Evolutionary conservation across 2,888 invertebrate species (phyloP).

Genomic region (Epistrophe grossulariae): DNA sequence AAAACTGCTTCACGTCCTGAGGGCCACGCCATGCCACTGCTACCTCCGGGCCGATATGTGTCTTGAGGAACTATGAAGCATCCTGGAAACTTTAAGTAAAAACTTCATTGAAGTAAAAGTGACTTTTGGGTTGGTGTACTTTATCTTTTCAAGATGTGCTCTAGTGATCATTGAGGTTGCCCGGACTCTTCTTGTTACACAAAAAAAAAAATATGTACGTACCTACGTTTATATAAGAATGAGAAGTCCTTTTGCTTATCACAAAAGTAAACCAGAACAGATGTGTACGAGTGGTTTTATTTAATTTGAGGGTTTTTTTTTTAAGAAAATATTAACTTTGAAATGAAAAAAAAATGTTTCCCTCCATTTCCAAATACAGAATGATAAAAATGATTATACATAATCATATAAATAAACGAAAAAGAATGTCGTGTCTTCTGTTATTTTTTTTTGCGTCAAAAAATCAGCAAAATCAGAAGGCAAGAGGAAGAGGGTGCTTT

Average conservation of each 20-base stretch:
- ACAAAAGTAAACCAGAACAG: slow-evolving; percentile 68
- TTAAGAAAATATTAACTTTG: slow-evolving; percentile 67
- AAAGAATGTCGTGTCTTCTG: neutral
- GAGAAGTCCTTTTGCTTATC: slow-evolving; percentile 52
- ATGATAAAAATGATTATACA: slow-evolving; percentile 46
- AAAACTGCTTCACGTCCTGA: neutral
- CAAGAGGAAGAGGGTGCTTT: neutral
- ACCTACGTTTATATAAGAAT: neutral
- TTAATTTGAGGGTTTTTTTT: slow-evolving; percentile 63
- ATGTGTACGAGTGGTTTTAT: slow-evolving; percentile 65
- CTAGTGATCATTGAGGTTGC: slow-evolving; percentile 46
- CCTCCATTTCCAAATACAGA: slow-evolving; percentile 6
- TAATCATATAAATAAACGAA: slow-evolving; percentile 35
- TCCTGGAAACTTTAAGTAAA: slow-evolving; percentile 24
- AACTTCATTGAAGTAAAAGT: slow-evolving; percentile 46
- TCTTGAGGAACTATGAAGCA: slow-evolving; percentile 35
- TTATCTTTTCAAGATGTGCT: slow-evolving; percentile 31
- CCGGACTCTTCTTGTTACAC: neutral
- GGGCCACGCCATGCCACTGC: neutral
- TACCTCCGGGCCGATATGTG: too few relatives aligned
- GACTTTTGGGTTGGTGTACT: slow-evolving; percentile 26
- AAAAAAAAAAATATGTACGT: neutral
- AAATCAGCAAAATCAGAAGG: slow-evolving; percentile 37
- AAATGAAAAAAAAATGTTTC: slow-evolving; percentile 41
- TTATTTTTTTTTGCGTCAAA: slow-evolving; percentile 34